These are phyloP conservation scores for Xerus rutilus DNA, from an alignment of 2,797 vertebrate species.

Conservation along the genomic window DNA sequence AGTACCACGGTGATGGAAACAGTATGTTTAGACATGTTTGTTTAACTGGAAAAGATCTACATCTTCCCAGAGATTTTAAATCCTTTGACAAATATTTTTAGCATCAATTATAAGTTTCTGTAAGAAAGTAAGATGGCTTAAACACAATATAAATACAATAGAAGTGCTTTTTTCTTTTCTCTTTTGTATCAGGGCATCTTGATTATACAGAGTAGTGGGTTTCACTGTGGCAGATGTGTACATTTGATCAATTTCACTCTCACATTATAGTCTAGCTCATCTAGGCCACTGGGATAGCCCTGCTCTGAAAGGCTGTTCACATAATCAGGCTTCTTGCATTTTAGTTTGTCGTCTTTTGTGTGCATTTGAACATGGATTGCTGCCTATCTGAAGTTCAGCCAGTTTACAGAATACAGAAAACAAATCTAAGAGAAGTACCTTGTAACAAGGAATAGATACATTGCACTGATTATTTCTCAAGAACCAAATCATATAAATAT, in stretches of 20 bases:
- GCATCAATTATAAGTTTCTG: neutral
- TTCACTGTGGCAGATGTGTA: no score
- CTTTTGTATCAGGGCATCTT: no score
- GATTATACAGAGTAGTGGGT: no score
- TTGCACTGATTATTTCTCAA: neutral
- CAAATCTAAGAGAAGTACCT: neutral
- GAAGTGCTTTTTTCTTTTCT: neutral
- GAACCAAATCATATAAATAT: neutral
- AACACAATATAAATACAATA: neutral
- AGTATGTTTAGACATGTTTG: neutral
- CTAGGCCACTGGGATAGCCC: neutral
- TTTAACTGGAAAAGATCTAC: constrained; percentile 21
- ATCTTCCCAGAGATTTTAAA: constrained; percentile 50
- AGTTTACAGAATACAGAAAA: neutral
- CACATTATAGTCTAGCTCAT: neutral
- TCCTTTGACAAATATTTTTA: constrained; percentile 56
- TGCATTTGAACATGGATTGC: neutral
- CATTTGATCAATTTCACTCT: neutral
- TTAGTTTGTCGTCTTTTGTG: neutral
- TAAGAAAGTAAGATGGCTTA: neutral
- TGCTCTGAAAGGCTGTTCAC: neutral
- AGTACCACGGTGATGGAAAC: constrained; percentile 54
- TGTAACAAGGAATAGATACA: neutral
- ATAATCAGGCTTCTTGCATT: neutral
- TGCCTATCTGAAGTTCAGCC: neutral